Percentiles rank a stretch among this genome's conserved stretches.
These are phyloP conservation scores for Sphinx pinastri DNA, from an alignment of 2,888 invertebrate genomes.

Conservation along the genomic window DNA sequence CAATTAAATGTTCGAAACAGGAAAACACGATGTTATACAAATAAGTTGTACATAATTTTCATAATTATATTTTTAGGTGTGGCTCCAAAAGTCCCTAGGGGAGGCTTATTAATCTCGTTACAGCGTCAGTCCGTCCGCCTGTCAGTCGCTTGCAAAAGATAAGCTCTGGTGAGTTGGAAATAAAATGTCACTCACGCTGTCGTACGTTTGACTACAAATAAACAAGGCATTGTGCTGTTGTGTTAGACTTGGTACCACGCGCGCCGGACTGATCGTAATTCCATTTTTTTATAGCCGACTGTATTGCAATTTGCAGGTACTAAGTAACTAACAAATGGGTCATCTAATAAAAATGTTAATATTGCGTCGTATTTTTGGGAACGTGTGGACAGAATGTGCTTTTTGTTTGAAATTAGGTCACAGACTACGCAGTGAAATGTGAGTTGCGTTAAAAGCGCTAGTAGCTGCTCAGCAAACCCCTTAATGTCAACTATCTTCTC, in stretches of 20 bases:
- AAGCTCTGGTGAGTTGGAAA: neutral
- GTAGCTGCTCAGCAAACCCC: no score
- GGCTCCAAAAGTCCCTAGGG: constrained; percentile 1
- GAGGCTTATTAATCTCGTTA: constrained; percentile 16
- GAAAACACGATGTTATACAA: neutral
- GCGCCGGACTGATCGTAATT: no score
- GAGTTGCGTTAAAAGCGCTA: no score
- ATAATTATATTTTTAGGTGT: constrained; percentile 5
- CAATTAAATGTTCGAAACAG: neutral
- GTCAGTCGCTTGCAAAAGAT: constrained; percentile 8
- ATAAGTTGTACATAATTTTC: neutral
- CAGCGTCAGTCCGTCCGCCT: constrained; percentile 12
- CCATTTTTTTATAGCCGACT: no score
- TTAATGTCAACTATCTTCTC: no score
- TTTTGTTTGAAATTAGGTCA: no score
- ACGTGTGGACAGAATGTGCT: no score
- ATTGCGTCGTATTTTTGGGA: no score
- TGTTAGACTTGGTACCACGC: neutral
- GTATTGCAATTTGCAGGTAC: no score
- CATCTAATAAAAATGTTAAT: no score
- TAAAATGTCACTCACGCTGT: constrained; percentile 2
- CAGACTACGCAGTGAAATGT: no score
- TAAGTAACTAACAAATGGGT: no score
- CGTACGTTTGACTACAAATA: neutral
- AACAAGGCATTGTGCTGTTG: neutral